These are phyloP conservation scores for Polypedilum pembai DNA, from an alignment of 1,140 invertebrate genomes.

Conservation along the genomic window DNA sequence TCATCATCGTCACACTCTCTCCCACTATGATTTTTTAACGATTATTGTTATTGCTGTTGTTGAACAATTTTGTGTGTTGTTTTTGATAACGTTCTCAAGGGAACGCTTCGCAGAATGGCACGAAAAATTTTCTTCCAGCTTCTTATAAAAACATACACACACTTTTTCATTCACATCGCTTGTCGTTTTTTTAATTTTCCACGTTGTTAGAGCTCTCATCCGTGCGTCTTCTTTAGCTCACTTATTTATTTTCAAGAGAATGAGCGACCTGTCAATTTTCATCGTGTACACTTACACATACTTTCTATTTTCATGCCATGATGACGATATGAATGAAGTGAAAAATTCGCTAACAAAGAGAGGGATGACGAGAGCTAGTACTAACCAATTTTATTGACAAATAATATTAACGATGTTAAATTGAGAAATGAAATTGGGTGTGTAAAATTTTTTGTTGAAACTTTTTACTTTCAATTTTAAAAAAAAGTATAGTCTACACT, in stretches of 20 bases:
- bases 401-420: constrained; percentile 29
- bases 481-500: no score
- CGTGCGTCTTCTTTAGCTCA: not conserved
- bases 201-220: constrained; percentile 2
- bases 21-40: not conserved
- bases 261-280: constrained; percentile 23
- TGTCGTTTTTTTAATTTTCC: constrained; percentile 24
- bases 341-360: not conserved
- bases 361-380: not conserved
- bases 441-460: not conserved
- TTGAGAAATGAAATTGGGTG: constrained; percentile 27
- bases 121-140: not conserved
- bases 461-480: not conserved
- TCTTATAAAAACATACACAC: not conserved
- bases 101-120: not conserved
- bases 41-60: not conserved
- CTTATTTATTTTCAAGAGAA: not conserved
- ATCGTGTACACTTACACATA: not conserved
- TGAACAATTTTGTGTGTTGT: not conserved
- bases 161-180: not conserved
- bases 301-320: not conserved
- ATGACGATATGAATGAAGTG: constrained; percentile 15
- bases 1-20: not conserved
- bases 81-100: not conserved
- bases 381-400: constrained; percentile 7